Base-by-base conservation (phyloP, 2,888 invertebrate genomes). In the Sphaeridia pumilis region DNA sequence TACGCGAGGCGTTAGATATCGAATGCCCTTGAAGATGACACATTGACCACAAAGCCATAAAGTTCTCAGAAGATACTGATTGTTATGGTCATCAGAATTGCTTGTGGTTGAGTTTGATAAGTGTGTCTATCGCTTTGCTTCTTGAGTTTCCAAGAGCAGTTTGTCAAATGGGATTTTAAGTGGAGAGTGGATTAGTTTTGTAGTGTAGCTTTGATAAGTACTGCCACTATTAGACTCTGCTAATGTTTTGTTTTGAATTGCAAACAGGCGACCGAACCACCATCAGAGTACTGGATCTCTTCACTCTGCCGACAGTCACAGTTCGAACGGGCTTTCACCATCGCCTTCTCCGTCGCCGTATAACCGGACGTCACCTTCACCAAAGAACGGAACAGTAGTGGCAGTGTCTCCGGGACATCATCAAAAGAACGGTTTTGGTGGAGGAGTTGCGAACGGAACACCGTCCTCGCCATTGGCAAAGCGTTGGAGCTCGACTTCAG, bases 401-500 rank as follows among this genome's bases (percentile, higher is more conserved):
- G 46, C 52, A 31, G 46, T n/a, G n/a, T n/a, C n/a, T n/a, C n/a
- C 46, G 5, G 46, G 38, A 31, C 44, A 58, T 59, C n/a, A n/a
- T 60, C 58, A 61, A 44, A 62, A 59, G 49, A 61, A 58, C 60
- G 62, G 59, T 24, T 38, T 38, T 31, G 52, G 51, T 35, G 57
- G 52, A 41, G 44, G 38, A 27, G 49, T 45, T 35, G 41, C 49
- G 17, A 56, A 64, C 66, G 60, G 61, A 25, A 58, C 58, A 35
- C 60, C 63, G 38, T n/a, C n/a, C n/a, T 58, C 61, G 22, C 60
- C 65, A 76, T 69, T 72, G 55, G 73, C 74, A 54, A 86, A 85
- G 72, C 73, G 85, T 52, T 87, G 87, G 87, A 85, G 79, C 68
- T 85, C 85, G 21, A 86, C 86, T 0, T 84, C 85, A 3, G 87